Conservation (phyloP, 2,888 invertebrate genomes). For the Heliconius ismenius region DNA sequence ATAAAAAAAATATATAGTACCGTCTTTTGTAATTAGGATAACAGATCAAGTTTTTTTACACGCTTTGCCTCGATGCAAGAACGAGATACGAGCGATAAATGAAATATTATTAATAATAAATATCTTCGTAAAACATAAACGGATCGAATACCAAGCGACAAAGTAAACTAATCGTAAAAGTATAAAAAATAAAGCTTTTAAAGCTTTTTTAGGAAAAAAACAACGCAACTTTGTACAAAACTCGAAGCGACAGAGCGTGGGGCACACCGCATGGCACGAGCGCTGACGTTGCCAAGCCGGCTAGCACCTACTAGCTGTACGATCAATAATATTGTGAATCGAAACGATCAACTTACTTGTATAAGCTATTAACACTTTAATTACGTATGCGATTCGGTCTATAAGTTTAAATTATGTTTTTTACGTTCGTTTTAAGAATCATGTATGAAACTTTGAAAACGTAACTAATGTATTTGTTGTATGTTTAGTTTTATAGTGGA, state of each 20-base stretch:
- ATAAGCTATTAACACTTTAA: constrained; percentile 16
- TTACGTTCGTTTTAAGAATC: background rate
- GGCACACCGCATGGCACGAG: constrained; percentile 71
- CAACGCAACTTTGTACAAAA: constrained; percentile 35
- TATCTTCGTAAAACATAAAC: constrained; percentile 1
- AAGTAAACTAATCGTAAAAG: background rate
- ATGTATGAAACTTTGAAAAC: background rate
- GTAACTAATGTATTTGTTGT: background rate
- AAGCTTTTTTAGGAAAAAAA: constrained; percentile 13
- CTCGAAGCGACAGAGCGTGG: constrained; percentile 46
- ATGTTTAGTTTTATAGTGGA: background rate
- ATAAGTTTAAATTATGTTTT: background rate
- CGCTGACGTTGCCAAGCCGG: constrained; percentile 70
- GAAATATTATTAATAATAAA: too few relatives aligned
- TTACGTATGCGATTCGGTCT: background rate
- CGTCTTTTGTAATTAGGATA: too few relatives aligned
- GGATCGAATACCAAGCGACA: background rate
- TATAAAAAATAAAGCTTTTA: background rate
- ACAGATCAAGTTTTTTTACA: too few relatives aligned
- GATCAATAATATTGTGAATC: constrained; percentile 64
- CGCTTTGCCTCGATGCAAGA: too few relatives aligned
- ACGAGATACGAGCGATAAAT: too few relatives aligned
- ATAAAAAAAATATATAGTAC: too few relatives aligned
- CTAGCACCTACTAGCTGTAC: constrained; percentile 33
- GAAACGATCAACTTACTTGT: constrained; percentile 36